Evolutionary conservation across 2,113 vertebrate species (phyloP).

Genomic region (Calonectris borealis): DNA sequence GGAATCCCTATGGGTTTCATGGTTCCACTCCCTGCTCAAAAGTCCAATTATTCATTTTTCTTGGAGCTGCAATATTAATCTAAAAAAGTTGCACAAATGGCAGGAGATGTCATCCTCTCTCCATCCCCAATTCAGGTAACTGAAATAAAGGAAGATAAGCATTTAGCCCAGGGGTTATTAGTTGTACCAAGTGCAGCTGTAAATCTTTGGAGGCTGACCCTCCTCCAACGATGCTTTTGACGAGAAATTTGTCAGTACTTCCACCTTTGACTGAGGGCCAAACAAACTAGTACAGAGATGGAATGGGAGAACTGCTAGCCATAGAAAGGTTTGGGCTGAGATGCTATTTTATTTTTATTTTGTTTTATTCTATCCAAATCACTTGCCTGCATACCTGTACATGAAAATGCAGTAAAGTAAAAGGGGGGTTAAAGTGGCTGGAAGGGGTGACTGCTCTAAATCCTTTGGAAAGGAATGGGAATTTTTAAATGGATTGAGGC

Average conservation of each 20-base stretch:
- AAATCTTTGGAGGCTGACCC: slow-evolving; percentile 15
- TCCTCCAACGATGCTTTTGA: not conserved
- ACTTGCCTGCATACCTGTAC: not conserved
- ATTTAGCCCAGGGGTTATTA: slow-evolving; percentile 36
- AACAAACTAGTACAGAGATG: not conserved
- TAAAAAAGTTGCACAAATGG: slow-evolving; percentile 36
- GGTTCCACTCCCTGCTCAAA: slow-evolving; percentile 45
- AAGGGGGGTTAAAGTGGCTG: not conserved
- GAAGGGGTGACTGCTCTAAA: not conserved
- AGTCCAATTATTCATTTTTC: slow-evolving; percentile 60
- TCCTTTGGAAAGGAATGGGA: not conserved
- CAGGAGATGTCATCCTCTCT: slow-evolving; percentile 32
- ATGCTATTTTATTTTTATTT: not conserved
- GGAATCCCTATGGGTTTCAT: slow-evolving; percentile 29
- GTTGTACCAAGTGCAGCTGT: not conserved
- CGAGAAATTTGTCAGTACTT: not conserved
- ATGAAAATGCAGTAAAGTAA: not conserved
- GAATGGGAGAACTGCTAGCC: not conserved
- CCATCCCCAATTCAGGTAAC: slow-evolving; percentile 17
- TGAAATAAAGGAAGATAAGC: slow-evolving; percentile 42
- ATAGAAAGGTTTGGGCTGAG: not conserved
- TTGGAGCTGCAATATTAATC: slow-evolving; percentile 51
- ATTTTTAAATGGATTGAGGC: not conserved
- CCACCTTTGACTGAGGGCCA: slow-evolving; percentile 15
- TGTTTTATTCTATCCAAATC: not conserved